A percentile compares a stretch with the other conserved stretches of the same genome.
Conservation (phyloP, 2,797 vertebrate species). For the Echiichthys vipera region DNA sequence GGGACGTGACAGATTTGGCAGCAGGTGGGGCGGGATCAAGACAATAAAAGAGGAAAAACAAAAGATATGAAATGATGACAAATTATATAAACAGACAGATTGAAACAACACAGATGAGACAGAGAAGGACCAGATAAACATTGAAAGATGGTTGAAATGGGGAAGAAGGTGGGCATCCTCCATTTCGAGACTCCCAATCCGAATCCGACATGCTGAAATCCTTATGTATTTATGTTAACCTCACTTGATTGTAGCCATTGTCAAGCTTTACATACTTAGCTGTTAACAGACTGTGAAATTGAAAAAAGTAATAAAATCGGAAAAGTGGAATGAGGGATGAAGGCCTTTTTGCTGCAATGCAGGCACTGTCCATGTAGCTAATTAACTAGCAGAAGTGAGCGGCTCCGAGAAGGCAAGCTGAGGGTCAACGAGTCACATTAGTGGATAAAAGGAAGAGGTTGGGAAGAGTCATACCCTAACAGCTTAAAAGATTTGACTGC, state of each 20-base stretch:
- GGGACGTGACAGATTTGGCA: slow-evolving; percentile 46
- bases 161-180: slow-evolving; percentile 33
- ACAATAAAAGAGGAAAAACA: slow-evolving; percentile 52
- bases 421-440: slow-evolving; percentile 45
- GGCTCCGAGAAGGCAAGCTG: slow-evolving; percentile 2
- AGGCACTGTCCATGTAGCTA: slow-evolving; percentile 36
- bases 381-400: slow-evolving; percentile 45
- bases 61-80: slow-evolving; percentile 45
- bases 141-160: slow-evolving; percentile 30
- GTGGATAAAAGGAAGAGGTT: slow-evolving; percentile 26
- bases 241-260: slow-evolving; percentile 22
- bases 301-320: slow-evolving; percentile 55
- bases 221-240: slow-evolving; percentile 46
- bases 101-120: slow-evolving; percentile 51
- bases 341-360: slow-evolving; percentile 51
- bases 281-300: slow-evolving; percentile 68
- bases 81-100: slow-evolving; percentile 59
- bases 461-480: slow-evolving; percentile 1
- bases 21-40: slow-evolving; percentile 53
- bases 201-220: slow-evolving; percentile 27
- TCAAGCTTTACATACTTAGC: slow-evolving; percentile 49
- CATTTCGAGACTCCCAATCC: slow-evolving; percentile 25
- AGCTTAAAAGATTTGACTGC: slow-evolving; percentile 25
- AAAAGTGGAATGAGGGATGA: slow-evolving; percentile 44
- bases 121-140: slow-evolving; percentile 51